These are phyloP conservation scores for Rhinopithecus roxellana DNA, from an alignment of 2,113 vertebrate species.

Conservation along the genomic window DNA sequence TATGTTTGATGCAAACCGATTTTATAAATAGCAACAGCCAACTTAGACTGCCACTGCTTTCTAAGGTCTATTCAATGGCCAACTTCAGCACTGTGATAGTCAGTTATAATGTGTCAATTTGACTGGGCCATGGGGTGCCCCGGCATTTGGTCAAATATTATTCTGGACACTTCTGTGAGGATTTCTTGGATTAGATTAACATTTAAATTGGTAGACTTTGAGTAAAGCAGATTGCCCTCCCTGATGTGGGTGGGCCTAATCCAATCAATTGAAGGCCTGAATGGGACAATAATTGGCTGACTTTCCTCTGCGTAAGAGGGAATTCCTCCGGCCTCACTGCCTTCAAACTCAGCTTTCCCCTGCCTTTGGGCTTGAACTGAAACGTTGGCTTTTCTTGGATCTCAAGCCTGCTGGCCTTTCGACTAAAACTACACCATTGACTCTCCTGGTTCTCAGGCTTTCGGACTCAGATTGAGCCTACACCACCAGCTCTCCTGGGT, in stretches of 20 bases:
- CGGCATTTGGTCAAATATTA: not conserved
- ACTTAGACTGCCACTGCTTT: not conserved
- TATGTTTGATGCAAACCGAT: not conserved
- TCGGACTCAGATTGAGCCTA: not conserved
- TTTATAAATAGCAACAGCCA: not conserved
- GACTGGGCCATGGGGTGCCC: not conserved
- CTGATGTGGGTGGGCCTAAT: not conserved
- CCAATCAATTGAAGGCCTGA: not conserved
- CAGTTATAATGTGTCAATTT: not conserved
- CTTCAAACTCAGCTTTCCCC: not conserved
- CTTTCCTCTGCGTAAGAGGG: not conserved
- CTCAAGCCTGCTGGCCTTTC: not conserved
- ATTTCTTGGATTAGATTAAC: not conserved
- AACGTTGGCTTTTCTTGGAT: not conserved
- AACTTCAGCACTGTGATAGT: not conserved
- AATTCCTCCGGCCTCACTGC: no score
- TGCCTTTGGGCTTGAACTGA: not conserved
- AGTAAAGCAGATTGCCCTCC: not conserved
- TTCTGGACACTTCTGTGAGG: not conserved
- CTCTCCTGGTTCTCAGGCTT: not conserved
- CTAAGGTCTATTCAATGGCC: not conserved
- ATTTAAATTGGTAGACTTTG: not conserved
- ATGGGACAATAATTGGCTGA: not conserved
- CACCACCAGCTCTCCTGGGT: not conserved
- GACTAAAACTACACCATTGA: no score